Conservation (phyloP, 2,113 vertebrate genomes). For the Corydoras sp. region DNA sequence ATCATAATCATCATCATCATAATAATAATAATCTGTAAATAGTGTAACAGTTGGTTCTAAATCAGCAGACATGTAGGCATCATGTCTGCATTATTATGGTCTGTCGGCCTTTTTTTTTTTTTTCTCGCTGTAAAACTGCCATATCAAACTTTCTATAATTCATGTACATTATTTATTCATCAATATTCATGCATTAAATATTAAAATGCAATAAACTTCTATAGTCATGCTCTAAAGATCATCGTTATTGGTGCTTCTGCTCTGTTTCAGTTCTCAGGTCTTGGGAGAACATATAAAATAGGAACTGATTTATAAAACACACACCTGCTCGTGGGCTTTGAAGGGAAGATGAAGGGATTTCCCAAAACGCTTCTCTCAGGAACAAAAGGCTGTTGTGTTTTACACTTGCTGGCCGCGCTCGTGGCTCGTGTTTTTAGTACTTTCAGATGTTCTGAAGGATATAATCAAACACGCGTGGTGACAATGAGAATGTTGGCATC, state of each 20-base stretch:
- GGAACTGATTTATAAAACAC: conserved; percentile 28
- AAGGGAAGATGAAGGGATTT: conserved; percentile 64
- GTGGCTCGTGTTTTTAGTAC: conserved; percentile 18
- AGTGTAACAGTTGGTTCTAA: too few species aligned
- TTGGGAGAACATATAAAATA: conserved; percentile 27
- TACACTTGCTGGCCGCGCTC: conserved; percentile 18
- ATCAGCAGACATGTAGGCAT: too few species aligned
- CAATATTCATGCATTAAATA: too few species aligned
- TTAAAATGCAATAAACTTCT: too few species aligned
- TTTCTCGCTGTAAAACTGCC: too few species aligned
- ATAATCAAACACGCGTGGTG: conserved; percentile 34
- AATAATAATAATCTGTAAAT: too few species aligned
- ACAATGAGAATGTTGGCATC: conserved; percentile 26
- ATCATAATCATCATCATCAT: too few species aligned
- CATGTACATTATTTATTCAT: too few species aligned
- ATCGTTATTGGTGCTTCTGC: conserved; percentile 11
- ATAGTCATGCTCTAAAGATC: conserved; percentile 11
- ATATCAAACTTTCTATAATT: too few species aligned
- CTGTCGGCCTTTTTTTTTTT: too few species aligned
- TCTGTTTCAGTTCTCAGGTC: conserved; percentile 12
- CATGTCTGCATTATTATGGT: too few species aligned
- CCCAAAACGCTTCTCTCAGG: conserved; percentile 51
- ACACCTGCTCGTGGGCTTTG: conserved; percentile 66
- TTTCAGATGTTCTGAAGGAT: conserved; percentile 38
- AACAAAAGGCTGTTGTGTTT: conserved; percentile 50